Evolutionary conservation across 2,113 vertebrate species (phyloP).

Genomic region (Murina feae): DNA sequence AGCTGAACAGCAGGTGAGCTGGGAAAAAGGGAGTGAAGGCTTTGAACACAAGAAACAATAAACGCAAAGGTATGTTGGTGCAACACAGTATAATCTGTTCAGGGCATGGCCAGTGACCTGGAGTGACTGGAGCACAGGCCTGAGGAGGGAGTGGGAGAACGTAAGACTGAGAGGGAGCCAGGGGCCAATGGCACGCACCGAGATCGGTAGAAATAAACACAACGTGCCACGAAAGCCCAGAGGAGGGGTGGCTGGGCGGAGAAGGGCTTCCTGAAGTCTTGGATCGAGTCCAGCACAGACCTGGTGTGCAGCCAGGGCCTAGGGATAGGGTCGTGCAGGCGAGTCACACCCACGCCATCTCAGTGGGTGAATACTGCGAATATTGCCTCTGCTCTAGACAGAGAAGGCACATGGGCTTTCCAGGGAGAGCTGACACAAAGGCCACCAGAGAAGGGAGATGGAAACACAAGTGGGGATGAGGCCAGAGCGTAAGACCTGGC

Average conservation of each 20-base stretch:
- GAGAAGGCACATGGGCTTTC: background rate
- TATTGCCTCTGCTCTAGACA: no score
- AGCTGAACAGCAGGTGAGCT: background rate
- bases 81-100: background rate
- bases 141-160: background rate
- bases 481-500: background rate
- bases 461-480: background rate
- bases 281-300: background rate
- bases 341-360: background rate
- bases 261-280: background rate
- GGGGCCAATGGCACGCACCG: accelerated
- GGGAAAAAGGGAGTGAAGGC: background rate
- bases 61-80: background rate
- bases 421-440: background rate
- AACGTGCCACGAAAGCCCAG: no score
- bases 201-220: background rate
- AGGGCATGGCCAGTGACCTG: background rate
- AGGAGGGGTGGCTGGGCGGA: background rate
- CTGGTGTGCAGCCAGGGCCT: background rate
- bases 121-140: background rate
- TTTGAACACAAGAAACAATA: background rate
- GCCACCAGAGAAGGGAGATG: background rate
- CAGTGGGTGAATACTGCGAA: background rate
- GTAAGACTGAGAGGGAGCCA: background rate
- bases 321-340: no score